Evolutionary conservation across 2,888 invertebrate genomes (phyloP), one percentile per base, ranked within the genome.

Genomic region (Eupithecia subfuscata): DNA sequence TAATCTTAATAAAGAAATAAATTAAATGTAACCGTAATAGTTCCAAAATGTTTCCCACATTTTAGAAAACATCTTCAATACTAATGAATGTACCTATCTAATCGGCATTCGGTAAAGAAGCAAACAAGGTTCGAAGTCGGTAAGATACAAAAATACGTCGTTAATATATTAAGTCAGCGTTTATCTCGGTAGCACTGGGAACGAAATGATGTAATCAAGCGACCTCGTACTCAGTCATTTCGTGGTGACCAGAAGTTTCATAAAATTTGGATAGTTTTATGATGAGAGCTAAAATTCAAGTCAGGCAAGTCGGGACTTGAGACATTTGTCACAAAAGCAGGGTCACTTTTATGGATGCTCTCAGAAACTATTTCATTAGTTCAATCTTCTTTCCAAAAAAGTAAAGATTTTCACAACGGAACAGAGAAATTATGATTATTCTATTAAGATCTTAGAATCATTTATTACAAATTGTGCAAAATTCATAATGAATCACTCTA

Each of bases 121-220:
- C 67, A 68, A 72, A 72, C 65, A 75, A 71, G 71, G 74, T 67
- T 74, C 43, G 64, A 73, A 68, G 70, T 73, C 70, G 48, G 68
- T 8, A n/a, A 73, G 69, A 71, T 68, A 71, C 69, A 75, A 76
- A 74, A 76, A 75, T 78, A 79, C 74, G 74, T 73, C 45, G 70
- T 65, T 37, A 37, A 73, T 76, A 78, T 76, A 74, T 74, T 30
- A 74, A 76, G 69, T 75, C 74, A 70, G 67, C 70, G 69, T 75
- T 80, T 80, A 80, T 81, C 80, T 78, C 64, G 25, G 78, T 73
- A 71, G 76, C 78, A 73, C 71, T 69, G 75, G 70, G 72, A 73
- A 70, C 70, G 64, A 72, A 77, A 81, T 80, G 77, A 81, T 80
- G 80, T 79, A 80, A 81, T 81, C 79, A 75, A 63, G 63, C 70